phyloP scores from a whole-genome alignment of 1,140 invertebrate species.

The Hyphantria cunea region DNA sequence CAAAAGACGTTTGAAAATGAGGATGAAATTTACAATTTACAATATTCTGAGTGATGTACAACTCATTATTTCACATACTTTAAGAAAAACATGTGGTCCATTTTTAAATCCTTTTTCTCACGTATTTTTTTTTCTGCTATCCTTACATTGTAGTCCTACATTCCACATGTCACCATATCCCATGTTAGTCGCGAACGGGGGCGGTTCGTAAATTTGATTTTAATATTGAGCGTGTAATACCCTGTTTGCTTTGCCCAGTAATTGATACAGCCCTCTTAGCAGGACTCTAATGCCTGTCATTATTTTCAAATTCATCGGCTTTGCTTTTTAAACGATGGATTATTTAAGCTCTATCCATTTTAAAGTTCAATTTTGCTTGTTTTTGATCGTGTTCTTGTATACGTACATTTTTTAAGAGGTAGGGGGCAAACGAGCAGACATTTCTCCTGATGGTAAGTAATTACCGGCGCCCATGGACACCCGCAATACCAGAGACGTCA shows the following conservation, averaged over 20 bases:
- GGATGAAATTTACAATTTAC: no score
- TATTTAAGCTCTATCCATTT: conserved; percentile 40
- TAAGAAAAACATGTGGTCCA: no score
- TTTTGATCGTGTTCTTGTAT: conserved; percentile 1
- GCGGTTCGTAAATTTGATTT: conserved; percentile 74
- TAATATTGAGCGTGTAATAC: conserved; percentile 75
- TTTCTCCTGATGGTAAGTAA: no score
- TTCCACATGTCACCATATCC: conserved; percentile 15
- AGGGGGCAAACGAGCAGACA: no score
- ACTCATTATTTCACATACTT: no score
- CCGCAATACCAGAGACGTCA: no score
- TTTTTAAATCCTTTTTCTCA: no score
- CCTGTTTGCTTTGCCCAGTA: conserved; percentile 66
- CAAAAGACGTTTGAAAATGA: no score
- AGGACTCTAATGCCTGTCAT: conserved; percentile 70
- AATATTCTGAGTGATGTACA: no score
- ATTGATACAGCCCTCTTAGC: conserved; percentile 73
- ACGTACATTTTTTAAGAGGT: no score
- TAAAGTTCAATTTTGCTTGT: conserved; percentile 26
- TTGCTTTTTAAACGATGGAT: conserved; percentile 61
- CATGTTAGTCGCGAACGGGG: conserved; percentile 33
- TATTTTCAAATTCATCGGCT: conserved; percentile 74
- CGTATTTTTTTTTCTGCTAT: conserved; percentile 5
- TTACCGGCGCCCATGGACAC: no score
- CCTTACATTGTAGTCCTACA: conserved; percentile 15